Evolutionary conservation across 2,888 invertebrate species (phyloP).

Genomic region (Troilus luridus): DNA sequence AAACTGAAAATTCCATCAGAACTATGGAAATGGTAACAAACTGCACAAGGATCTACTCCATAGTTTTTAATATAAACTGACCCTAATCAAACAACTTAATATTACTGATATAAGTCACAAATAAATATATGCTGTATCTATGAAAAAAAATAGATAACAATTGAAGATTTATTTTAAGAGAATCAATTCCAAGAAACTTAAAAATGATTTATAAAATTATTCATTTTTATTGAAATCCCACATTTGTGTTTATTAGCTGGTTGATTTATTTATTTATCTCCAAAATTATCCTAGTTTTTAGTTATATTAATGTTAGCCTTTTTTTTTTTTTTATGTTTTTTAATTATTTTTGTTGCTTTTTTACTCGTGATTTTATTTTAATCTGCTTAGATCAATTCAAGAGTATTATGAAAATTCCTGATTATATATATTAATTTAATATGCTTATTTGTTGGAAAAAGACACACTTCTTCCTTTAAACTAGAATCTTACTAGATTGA

Average conservation of each 20-base stretch:
- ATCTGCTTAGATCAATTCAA: neutral
- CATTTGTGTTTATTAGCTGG: neutral
- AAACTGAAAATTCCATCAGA: no score
- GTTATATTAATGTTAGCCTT: neutral
- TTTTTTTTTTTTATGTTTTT: neutral
- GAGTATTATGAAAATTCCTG: neutral
- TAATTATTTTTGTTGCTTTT: neutral
- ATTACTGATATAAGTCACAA: no score
- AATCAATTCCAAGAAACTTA: no score
- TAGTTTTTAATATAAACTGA: no score
- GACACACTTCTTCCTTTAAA: neutral
- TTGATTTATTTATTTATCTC: neutral
- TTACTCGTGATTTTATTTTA: neutral
- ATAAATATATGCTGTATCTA: no score
- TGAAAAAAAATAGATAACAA: no score
- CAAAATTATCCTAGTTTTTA: neutral
- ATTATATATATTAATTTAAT: neutral
- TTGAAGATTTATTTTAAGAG: neutral
- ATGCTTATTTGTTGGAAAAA: neutral
- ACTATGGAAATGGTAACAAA: no score
- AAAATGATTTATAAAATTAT: no score
- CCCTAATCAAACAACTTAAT: no score
- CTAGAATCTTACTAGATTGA: neutral
- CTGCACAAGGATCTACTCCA: no score
- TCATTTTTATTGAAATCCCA: neutral